These are phyloP conservation scores for Phymorhynchus buccinoides DNA, from an alignment of 1,140 invertebrate species.

Conservation along the genomic window DNA sequence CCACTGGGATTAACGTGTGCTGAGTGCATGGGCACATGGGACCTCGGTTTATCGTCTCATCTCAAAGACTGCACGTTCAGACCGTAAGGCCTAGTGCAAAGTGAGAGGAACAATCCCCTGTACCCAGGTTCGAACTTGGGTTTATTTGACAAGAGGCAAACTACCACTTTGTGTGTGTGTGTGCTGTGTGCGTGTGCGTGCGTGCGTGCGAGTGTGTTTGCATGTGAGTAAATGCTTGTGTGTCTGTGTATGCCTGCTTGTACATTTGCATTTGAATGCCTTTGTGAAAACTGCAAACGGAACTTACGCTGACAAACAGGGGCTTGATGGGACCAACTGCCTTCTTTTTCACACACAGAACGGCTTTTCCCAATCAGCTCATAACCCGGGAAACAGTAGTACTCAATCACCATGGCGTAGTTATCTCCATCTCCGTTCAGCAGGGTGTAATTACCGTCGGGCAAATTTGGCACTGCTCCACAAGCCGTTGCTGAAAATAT, in stretches of 20 bases:
- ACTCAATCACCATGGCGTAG: not conserved
- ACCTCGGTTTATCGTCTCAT: no score
- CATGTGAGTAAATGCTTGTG: not conserved
- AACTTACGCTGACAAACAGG: slow-evolving; percentile 15
- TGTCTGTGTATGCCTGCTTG: not conserved
- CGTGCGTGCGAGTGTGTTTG: not conserved
- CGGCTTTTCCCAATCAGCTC: not conserved
- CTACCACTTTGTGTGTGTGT: slow-evolving; percentile 20
- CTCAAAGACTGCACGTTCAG: no score
- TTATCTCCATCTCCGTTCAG: not conserved
- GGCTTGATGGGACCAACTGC: not conserved
- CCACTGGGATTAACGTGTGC: no score
- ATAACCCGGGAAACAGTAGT: slow-evolving; percentile 6
- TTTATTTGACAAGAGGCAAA: no score
- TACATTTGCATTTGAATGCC: no score
- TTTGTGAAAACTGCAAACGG: no score
- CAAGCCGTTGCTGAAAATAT: not conserved
- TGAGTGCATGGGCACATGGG: no score
- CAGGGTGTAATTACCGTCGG: not conserved
- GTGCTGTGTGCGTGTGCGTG: not conserved
- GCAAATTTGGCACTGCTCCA: not conserved
- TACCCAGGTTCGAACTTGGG: no score
- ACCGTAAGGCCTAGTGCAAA: no score
- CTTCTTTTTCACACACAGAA: not conserved
- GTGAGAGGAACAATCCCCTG: no score